Conservation (phyloP, 2,888 invertebrate species). For the Idaea dimidiata region DNA sequence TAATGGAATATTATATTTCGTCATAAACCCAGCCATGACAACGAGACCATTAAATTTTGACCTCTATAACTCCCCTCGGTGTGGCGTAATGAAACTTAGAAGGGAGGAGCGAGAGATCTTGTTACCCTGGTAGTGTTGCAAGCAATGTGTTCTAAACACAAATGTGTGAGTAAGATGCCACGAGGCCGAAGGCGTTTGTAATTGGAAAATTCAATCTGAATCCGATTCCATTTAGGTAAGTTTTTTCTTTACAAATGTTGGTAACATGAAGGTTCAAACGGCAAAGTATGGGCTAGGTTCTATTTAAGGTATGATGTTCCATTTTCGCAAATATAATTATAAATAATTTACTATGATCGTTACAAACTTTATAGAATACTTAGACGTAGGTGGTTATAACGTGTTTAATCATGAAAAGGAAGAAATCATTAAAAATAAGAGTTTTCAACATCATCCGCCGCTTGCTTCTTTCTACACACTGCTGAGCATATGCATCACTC, state of each 20-base stretch:
- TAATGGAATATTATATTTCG: slow-evolving; percentile 73
- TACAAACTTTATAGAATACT: background rate
- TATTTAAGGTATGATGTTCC: slow-evolving; percentile 18
- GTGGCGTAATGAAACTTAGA: slow-evolving; percentile 22
- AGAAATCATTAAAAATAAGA: too few relatives aligned
- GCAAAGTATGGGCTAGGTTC: slow-evolving; percentile 9
- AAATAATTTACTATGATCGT: slow-evolving; percentile 18
- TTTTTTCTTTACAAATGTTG: slow-evolving; percentile 23
- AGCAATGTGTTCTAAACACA: slow-evolving; percentile 46
- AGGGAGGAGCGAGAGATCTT: slow-evolving; percentile 34
- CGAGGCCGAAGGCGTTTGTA: slow-evolving; percentile 42
- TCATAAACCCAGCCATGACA: slow-evolving; percentile 56
- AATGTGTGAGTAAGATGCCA: slow-evolving; percentile 35
- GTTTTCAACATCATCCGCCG: too few relatives aligned
- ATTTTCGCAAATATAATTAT: slow-evolving; percentile 23
- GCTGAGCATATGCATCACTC: too few relatives aligned
- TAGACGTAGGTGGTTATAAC: too few relatives aligned
- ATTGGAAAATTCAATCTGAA: slow-evolving; percentile 59
- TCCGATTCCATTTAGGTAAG: slow-evolving; percentile 36
- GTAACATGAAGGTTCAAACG: slow-evolving; percentile 22
- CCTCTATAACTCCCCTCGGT: slow-evolving; percentile 45
- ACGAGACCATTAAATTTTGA: slow-evolving; percentile 53
- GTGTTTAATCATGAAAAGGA: too few relatives aligned
- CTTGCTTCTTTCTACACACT: too few relatives aligned
- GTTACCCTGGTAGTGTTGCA: slow-evolving; percentile 32